Evolutionary conservation across 23 tunicate species (phyloP).

Genomic region (Corella eumyota): DNA sequence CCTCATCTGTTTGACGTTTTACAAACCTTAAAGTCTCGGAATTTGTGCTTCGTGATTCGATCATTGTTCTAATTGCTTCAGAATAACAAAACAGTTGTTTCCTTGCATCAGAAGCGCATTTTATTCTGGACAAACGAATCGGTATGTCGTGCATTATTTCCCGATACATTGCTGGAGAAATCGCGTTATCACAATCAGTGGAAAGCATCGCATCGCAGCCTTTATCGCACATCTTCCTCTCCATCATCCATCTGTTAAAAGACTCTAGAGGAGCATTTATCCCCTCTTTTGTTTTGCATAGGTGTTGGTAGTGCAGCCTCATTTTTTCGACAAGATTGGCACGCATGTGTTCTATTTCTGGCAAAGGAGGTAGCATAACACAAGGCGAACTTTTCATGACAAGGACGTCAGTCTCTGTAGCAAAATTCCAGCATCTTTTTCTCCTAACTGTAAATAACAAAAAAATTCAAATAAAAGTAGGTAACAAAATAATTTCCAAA

Average conservation of each 20-base stretch:
- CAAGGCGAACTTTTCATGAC: conserved; percentile 85
- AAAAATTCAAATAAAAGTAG: no score
- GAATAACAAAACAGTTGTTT: conserved; percentile 69
- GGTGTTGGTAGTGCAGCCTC: conserved; percentile 56
- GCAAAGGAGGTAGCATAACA: conserved; percentile 46
- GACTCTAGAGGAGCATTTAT: conserved; percentile 83
- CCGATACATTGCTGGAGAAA: conserved; percentile 83
- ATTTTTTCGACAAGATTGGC: conserved; percentile 37
- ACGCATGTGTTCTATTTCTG: conserved; percentile 53
- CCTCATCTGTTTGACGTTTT: conserved; percentile 76
- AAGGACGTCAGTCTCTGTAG: conserved; percentile 22
- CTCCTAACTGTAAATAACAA: no score
- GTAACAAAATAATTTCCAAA: no score
- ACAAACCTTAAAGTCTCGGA: conserved; percentile 62
- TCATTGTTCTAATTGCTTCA: conserved; percentile 67
- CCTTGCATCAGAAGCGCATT: conserved; percentile 67
- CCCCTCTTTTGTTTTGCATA: conserved; percentile 69
- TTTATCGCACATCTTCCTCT: conserved; percentile 60
- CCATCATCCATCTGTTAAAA: conserved; percentile 77
- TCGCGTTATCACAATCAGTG: conserved; percentile 42
- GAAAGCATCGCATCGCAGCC: conserved; percentile 75
- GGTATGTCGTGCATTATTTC: conserved; percentile 89
- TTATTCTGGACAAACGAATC: conserved; percentile 56
- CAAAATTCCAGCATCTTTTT: conserved; percentile 60
- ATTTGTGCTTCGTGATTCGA: conserved; percentile 32